These are phyloP conservation scores for Drosophila subpulchrella DNA, from an alignment of 1,140 invertebrate species.

Conservation along the genomic window DNA sequence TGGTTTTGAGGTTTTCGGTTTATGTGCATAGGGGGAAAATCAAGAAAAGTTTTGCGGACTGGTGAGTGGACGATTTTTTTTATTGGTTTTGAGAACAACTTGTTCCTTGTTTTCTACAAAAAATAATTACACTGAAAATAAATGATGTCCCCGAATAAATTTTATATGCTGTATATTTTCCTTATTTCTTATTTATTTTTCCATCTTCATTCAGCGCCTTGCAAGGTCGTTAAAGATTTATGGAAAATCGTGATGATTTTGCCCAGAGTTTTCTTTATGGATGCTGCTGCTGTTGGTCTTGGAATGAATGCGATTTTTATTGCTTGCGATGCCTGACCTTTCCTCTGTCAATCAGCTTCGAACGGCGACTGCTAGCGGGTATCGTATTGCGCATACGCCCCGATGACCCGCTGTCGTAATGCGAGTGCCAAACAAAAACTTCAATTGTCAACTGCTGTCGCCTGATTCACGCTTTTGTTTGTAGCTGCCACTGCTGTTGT, in stretches of 20 bases:
- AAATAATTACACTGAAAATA: not conserved
- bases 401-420: constrained; percentile 40
- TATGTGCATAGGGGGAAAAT: not conserved
- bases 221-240: constrained; percentile 18
- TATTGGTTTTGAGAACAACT: no score
- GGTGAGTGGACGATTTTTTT: no score
- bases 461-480: constrained; percentile 40
- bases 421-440: constrained; percentile 59
- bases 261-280: constrained; percentile 16
- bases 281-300: constrained; percentile 13
- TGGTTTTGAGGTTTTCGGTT: not conserved
- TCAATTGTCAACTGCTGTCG: constrained; percentile 61
- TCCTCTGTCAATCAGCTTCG: constrained; percentile 18
- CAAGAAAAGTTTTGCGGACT: no score
- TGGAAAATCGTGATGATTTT: constrained; percentile 9
- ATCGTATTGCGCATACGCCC: constrained; percentile 65
- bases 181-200: not conserved
- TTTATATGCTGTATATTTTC: no score
- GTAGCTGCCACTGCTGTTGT: constrained; percentile 6
- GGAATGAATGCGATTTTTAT: constrained; percentile 48
- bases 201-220: not conserved
- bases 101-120: not conserved
- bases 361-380: constrained; percentile 30
- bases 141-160: no score
- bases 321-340: constrained; percentile 55